A percentile compares a stretch with the other conserved stretches of the same genome.
Evolutionary conservation across 2,113 vertebrate species (phyloP).

Genomic region (Nibea albiflora): DNA sequence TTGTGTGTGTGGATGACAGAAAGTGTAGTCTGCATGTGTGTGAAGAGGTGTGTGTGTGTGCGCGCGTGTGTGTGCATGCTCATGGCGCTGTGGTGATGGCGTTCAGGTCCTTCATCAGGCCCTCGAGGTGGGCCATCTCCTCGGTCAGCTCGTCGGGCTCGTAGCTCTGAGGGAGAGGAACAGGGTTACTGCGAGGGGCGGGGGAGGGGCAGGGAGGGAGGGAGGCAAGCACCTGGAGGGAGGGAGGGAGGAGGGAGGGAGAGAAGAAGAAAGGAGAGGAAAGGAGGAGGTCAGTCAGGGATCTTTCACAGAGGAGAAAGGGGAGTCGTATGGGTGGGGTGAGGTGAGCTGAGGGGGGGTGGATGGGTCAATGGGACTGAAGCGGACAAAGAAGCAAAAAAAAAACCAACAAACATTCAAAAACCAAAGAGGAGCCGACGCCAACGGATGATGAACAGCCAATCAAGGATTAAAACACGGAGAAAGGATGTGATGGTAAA

Average conservation of each 20-base stretch:
- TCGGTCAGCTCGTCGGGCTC: constrained; percentile 98
- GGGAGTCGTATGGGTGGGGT: constrained; percentile 58
- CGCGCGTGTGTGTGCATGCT: constrained; percentile 42
- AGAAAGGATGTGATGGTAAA: constrained; percentile 30
- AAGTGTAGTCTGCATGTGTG: constrained; percentile 22
- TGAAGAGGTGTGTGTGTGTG: constrained; percentile 27
- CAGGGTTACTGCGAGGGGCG: constrained; percentile 79
- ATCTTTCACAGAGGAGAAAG: constrained; percentile 49
- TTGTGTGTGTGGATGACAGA: constrained; percentile 51
- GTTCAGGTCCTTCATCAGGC: constrained; percentile 99
- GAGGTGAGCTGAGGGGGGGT: constrained; percentile 53
- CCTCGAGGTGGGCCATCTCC: constrained; percentile 99
- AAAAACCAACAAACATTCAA: constrained; percentile 47
- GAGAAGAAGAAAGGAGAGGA: constrained; percentile 49
- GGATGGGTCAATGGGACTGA: constrained; percentile 74
- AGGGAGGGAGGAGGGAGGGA: constrained; percentile 31
- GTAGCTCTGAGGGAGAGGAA: constrained; percentile 90
- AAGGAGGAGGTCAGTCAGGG: constrained; percentile 79
- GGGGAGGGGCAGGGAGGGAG: constrained; percentile 68
- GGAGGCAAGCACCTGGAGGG: constrained; percentile 76
- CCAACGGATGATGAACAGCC: constrained; percentile 23
- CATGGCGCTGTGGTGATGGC: constrained; percentile 91
- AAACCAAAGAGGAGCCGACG: constrained; percentile 39
- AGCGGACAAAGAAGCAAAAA: constrained; percentile 48
- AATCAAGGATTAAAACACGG: constrained; percentile 13